phyloP scores from a whole-genome alignment of 2,888 invertebrate genomes.

The Heliconius sara region DNA sequence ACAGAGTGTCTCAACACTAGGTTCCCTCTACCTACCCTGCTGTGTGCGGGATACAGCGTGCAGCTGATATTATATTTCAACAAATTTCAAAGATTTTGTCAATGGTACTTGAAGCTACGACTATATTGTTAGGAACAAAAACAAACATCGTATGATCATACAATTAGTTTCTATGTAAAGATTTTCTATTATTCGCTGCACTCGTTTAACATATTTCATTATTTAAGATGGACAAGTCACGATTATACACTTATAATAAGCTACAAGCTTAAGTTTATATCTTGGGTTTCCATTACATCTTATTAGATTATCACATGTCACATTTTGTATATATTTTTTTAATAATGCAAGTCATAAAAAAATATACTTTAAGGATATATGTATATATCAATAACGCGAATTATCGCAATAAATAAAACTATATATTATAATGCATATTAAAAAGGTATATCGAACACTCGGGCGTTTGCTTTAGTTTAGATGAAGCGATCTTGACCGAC shows the following conservation, averaged over 20 bases:
- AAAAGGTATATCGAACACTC: background rate
- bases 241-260: background rate
- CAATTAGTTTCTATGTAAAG: background rate
- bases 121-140: background rate
- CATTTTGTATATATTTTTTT: too few relatives aligned
- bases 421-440: background rate
- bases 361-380: too few relatives aligned
- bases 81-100: too few relatives aligned
- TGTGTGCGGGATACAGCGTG: too few relatives aligned
- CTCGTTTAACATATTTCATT: background rate
- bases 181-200: background rate
- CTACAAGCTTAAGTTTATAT: background rate
- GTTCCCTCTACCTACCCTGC: too few relatives aligned
- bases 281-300: too few relatives aligned
- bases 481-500: conserved; percentile 29
- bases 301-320: too few relatives aligned
- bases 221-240: background rate
- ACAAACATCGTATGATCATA: background rate
- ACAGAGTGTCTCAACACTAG: too few relatives aligned
- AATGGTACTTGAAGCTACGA: too few relatives aligned
- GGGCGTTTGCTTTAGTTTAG: background rate
- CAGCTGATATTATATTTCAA: too few relatives aligned
- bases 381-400: background rate
- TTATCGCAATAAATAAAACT: too few relatives aligned
- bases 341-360: too few relatives aligned